Evolutionary conservation across 1,140 invertebrate species (phyloP).

Genomic region (Calliopsis andreniformis): DNA sequence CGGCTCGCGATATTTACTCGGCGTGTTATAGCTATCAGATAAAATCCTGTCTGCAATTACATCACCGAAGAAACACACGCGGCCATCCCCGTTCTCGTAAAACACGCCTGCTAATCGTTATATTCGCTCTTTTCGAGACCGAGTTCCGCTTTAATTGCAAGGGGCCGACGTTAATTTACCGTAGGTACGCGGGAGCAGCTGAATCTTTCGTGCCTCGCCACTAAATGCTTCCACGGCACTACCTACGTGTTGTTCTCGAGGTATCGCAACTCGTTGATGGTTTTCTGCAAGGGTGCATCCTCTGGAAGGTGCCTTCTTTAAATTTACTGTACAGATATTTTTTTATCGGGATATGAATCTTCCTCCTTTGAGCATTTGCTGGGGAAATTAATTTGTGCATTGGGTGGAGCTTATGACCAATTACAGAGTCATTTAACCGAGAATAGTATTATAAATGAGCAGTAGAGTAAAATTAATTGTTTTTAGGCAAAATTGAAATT

Average conservation of each 20-base stretch:
- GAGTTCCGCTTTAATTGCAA: slow-evolving; percentile 48
- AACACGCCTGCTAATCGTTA: slow-evolving; percentile 46
- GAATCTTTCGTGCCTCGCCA: slow-evolving; percentile 14
- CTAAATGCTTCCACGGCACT: not conserved
- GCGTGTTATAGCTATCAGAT: slow-evolving; percentile 33
- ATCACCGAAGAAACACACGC: slow-evolving; percentile 24
- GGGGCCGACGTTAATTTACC: slow-evolving; percentile 22
- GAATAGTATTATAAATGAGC: too few species aligned
- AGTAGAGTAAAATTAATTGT: too few species aligned
- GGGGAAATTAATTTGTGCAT: too few species aligned
- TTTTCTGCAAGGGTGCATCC: not conserved
- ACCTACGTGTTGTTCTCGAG: not conserved
- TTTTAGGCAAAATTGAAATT: too few species aligned
- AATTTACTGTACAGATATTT: too few species aligned
- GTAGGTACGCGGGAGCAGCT: slow-evolving; percentile 7
- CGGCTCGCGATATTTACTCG: slow-evolving; percentile 31
- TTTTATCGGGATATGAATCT: not conserved
- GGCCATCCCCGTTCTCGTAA: slow-evolving; percentile 28
- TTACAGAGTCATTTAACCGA: too few species aligned
- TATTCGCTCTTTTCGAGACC: slow-evolving; percentile 38
- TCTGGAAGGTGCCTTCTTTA: not conserved
- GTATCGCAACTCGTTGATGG: not conserved
- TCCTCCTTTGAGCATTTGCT: not conserved
- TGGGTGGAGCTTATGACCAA: too few species aligned
- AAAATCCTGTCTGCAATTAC: slow-evolving; percentile 45